These are phyloP conservation scores for Brotula barbata DNA, from an alignment of 2,797 vertebrate species.

Conservation along the genomic window DNA sequence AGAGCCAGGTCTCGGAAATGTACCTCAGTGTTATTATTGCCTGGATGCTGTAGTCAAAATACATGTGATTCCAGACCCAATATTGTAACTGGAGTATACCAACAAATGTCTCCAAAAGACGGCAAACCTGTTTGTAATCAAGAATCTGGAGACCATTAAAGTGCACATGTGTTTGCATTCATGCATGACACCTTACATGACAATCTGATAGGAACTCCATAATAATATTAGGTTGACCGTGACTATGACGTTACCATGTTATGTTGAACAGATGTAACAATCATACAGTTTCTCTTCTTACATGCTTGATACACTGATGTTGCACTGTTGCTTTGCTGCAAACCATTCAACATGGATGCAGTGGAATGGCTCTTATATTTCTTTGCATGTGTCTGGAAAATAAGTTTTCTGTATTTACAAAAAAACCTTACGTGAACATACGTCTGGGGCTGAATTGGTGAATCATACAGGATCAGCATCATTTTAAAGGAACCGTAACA, in stretches of 20 bases:
- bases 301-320: slow-evolving; percentile 8
- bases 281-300: not conserved
- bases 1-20: slow-evolving; percentile 67
- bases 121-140: slow-evolving; percentile 55
- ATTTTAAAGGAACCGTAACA: too few relatives aligned
- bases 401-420: too few relatives aligned
- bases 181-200: slow-evolving; percentile 49
- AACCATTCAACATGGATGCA: not conserved
- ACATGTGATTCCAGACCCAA: slow-evolving; percentile 50
- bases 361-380: not conserved
- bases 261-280: slow-evolving; percentile 32
- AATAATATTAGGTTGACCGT: slow-evolving; percentile 14
- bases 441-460: too few relatives aligned
- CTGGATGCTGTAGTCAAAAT: slow-evolving; percentile 67
- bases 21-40: slow-evolving; percentile 65
- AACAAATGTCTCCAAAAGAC: slow-evolving; percentile 29
- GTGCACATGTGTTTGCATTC: slow-evolving; percentile 47
- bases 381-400: not conserved
- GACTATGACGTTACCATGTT: slow-evolving; percentile 32
- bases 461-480: too few relatives aligned
- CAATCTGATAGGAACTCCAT: slow-evolving; percentile 34
- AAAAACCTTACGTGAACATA: too few relatives aligned
- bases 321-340: not conserved
- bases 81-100: slow-evolving; percentile 50
- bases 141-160: slow-evolving; percentile 31